A percentile compares a stretch with the other conserved stretches of the same genome.
Evolutionary conservation across 92 coral and sea anemone species (phyloP).

Genomic region (Virgularia gustaviana): DNA sequence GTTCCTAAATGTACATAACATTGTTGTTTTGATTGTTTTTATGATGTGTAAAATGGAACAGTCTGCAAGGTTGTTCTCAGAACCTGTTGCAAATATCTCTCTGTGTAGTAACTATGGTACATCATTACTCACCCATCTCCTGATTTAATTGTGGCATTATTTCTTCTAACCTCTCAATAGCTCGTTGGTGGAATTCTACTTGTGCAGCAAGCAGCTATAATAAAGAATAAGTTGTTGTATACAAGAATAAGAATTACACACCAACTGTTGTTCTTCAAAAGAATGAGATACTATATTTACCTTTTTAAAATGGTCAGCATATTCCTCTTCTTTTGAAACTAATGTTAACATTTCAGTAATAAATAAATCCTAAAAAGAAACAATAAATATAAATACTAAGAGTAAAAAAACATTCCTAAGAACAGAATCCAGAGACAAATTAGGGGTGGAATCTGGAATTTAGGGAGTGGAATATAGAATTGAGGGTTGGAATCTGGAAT

Average conservation of each 20-base stretch:
- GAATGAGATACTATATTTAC: conserved; percentile 26
- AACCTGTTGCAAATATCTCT: too few relatives aligned
- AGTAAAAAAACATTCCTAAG: too few relatives aligned
- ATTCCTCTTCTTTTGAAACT: conserved; percentile 91
- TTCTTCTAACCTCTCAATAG: conserved; percentile 60
- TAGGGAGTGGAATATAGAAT: too few relatives aligned
- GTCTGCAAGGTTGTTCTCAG: too few relatives aligned
- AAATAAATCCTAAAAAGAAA: conserved; percentile 62
- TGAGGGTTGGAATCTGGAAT: too few relatives aligned
- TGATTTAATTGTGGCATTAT: conserved; percentile 67
- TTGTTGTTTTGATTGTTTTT: too few relatives aligned
- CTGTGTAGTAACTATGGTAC: too few relatives aligned
- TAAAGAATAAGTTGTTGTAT: background rate
- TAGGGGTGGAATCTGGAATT: too few relatives aligned
- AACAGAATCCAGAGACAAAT: too few relatives aligned
- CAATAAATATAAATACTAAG: too few relatives aligned
- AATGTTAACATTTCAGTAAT: conserved; percentile 87
- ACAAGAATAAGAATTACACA: background rate
- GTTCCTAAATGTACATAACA: conserved; percentile 12
- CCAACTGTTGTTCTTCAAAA: background rate
- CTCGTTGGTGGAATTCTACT: conserved; percentile 76
- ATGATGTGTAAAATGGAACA: too few relatives aligned
- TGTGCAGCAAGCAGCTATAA: conserved; percentile 75
- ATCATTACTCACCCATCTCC: conserved; percentile 75
- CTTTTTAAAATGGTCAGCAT: conserved; percentile 85